Percentiles rank a stretch among this genome's conserved stretches.
Evolutionary conservation across 2,113 vertebrate genomes (phyloP).

Genomic region (Zosterops borbonicus): DNA sequence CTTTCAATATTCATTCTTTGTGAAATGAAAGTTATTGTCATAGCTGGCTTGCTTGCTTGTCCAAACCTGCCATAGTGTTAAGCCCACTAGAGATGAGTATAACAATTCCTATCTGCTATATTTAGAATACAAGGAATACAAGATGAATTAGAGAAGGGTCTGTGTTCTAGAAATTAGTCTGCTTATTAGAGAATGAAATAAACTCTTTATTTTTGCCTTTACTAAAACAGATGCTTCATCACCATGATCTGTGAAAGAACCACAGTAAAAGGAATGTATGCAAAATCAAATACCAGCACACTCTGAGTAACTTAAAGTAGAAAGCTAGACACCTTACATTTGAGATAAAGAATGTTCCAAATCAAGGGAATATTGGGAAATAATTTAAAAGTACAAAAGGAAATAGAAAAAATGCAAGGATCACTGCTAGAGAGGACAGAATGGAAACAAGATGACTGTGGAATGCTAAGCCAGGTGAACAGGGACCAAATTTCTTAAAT

Average conservation of each 20-base stretch:
- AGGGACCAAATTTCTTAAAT: not conserved
- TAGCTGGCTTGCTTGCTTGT: not conserved
- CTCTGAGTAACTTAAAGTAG: not conserved
- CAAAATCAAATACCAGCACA: not conserved
- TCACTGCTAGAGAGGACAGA: not conserved
- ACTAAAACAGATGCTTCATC: not conserved
- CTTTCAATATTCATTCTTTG: not conserved
- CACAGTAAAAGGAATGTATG: not conserved
- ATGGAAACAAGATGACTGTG: not conserved
- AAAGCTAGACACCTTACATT: not conserved
- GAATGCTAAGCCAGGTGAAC: not conserved
- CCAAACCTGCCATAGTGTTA: not conserved
- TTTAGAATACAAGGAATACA: not conserved
- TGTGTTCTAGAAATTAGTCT: not conserved
- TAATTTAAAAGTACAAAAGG: not conserved
- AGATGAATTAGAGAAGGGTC: not conserved
- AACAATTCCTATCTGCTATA: not conserved
- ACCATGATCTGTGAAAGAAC: not conserved
- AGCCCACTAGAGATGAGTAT: not conserved
- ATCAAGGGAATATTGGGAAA: not conserved
- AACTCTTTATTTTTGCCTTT: not conserved
- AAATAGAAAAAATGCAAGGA: not conserved
- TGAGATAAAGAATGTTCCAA: not conserved
- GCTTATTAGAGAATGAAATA: not conserved
- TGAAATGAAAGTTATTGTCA: not conserved